These are phyloP conservation scores for Morelia viridis DNA, from an alignment of 2,797 vertebrate species.

Conservation along the genomic window DNA sequence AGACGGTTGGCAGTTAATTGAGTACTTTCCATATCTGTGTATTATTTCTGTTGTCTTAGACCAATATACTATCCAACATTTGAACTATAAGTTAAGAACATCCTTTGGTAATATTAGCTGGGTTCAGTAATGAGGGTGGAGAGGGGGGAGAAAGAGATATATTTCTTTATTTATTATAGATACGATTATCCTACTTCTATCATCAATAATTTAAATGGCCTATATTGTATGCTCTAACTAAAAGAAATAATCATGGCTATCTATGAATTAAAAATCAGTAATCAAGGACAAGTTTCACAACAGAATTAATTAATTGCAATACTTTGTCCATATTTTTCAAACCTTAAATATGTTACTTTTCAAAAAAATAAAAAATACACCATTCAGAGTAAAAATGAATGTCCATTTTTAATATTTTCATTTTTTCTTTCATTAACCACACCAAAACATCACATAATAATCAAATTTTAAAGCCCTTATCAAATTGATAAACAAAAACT, in stretches of 20 bases:
- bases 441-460: not conserved
- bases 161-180: not conserved
- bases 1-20: not conserved
- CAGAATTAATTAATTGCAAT: not conserved
- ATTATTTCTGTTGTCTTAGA: not conserved
- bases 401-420: not conserved
- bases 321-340: not conserved
- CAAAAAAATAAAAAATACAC: not conserved
- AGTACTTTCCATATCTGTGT: not conserved
- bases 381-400: not conserved
- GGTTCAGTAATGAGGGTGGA: not conserved
- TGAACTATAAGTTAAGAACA: not conserved
- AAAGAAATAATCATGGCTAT: not conserved
- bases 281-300: not conserved
- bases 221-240: not conserved
- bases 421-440: not conserved
- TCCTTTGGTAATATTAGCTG: not conserved
- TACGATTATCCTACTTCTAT: not conserved
- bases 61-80: not conserved
- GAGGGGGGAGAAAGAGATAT: not conserved
- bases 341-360: not conserved
- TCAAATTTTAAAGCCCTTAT: not conserved
- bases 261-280: not conserved
- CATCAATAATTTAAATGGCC: not conserved
- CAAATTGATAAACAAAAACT: not conserved